Base-by-base conservation (phyloP, 2,113 vertebrate species). In the Saccopteryx bilineata region DNA sequence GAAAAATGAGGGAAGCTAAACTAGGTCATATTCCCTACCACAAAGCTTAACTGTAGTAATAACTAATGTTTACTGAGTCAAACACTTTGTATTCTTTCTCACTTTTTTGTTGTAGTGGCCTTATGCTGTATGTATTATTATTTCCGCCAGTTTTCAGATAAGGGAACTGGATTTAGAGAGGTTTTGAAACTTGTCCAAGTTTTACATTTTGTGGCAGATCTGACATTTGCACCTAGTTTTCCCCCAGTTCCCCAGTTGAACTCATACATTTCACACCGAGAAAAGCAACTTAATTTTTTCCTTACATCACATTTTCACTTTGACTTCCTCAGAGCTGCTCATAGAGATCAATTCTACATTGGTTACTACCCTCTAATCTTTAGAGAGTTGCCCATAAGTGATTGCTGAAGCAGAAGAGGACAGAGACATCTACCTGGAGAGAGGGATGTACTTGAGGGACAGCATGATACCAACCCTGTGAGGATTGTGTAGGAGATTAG, bases 151-250 rank as follows among this genome's bases (percentile, higher is more conserved):
- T 81, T 80, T 90, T 82, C 19, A 79, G 78, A 88, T 85, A 71
- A 94, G 56, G 7, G 68, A 83, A 60, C 46, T 60, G 50, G 56
- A 26, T 61, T 85, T 71, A 58, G 65, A 87, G 76, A 94, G 10
- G 26, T 84, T 94, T 89, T 68, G 87, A 75, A 88, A 96, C 65
- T 69, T 82, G 58, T 26, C 60, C 54, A 54, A 76, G 39, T 48
- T 63, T 66, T 17, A 68, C 24, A 58, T 21, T n/a, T 58, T 87
- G 61, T 24, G 81, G 46, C 46, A 60, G 31, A 61, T 52, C 80
- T 81, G 66, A 58, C 72, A 23, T 10, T 88, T 80, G 58, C 90
- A 48, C 33, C 58, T 63, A 4, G 18, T 66, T 48, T 69, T 79
- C 5, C 63, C 48, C 26, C 50, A 66, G 46, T 50, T 63, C 61